These are phyloP conservation scores for Pseudoatta argentina DNA, from an alignment of 1,140 invertebrate species.

Conservation along the genomic window DNA sequence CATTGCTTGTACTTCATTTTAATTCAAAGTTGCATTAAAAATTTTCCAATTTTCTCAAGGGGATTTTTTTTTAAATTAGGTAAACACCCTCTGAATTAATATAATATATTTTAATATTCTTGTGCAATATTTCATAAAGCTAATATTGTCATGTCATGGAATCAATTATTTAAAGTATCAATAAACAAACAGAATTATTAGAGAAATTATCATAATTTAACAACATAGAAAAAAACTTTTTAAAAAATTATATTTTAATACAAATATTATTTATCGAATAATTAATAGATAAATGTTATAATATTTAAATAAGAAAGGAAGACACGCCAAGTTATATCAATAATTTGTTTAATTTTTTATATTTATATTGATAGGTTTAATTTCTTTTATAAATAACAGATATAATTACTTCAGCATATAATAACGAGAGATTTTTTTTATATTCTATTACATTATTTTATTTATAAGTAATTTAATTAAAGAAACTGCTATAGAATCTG, in stretches of 20 bases:
- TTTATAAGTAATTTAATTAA: constrained; percentile 47
- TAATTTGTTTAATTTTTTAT: constrained; percentile 14
- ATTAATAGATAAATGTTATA: neutral
- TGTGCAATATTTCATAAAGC: neutral
- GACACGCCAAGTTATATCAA: neutral
- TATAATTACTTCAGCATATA: neutral
- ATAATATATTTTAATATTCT: neutral
- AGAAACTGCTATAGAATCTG: neutral
- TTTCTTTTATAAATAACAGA: neutral
- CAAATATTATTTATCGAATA: constrained; percentile 12
- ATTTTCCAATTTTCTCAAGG: too few relatives aligned
- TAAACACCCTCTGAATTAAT: neutral
- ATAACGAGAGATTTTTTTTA: neutral
- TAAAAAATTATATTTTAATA: neutral
- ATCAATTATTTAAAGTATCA: neutral
- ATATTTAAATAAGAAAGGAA: constrained; percentile 7
- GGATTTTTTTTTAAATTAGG: too few relatives aligned
- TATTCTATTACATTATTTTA: neutral
- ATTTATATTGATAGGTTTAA: neutral
- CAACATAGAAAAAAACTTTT: neutral
- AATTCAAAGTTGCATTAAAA: too few relatives aligned
- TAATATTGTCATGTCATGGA: neutral
- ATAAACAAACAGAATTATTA: neutral
- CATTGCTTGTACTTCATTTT: too few relatives aligned
- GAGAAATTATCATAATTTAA: neutral